These are phyloP conservation scores for Cephus runcator DNA, from an alignment of 2,888 invertebrate species.

Conservation along the genomic window DNA sequence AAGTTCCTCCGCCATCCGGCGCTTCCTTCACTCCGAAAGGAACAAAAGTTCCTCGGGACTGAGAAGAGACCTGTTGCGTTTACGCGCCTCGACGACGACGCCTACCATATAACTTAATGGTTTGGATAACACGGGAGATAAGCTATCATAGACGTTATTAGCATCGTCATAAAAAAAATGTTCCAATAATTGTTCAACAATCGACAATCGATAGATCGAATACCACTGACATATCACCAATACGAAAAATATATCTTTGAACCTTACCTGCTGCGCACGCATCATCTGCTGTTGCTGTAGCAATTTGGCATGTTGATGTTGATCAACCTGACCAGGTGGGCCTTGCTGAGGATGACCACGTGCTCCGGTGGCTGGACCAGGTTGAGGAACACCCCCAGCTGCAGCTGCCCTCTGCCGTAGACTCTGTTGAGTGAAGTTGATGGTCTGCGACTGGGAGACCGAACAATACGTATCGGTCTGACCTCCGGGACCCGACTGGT, in stretches of 20 bases:
- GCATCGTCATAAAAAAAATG: neutral
- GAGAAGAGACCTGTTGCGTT: constrained; percentile 54
- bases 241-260: no score
- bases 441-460: constrained; percentile 85
- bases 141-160: neutral
- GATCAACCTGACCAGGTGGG: constrained; percentile 61
- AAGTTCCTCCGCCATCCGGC: constrained; percentile 31
- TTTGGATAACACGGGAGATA: constrained; percentile 32
- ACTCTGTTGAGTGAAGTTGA: constrained; percentile 83
- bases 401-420: constrained; percentile 71
- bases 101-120: constrained; percentile 37
- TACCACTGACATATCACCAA: no score
- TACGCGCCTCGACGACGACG: constrained; percentile 18
- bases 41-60: constrained; percentile 51
- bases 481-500: constrained; percentile 53
- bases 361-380: constrained; percentile 36
- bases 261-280: constrained; percentile 65
- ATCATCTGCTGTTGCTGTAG: constrained; percentile 76
- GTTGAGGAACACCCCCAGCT: constrained; percentile 59
- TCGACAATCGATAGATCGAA: no score
- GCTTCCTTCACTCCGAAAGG: constrained; percentile 26
- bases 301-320: constrained; percentile 76
- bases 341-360: constrained; percentile 59
- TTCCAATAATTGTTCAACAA: no score
- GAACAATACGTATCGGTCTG: constrained; percentile 74